Base-by-base conservation (phyloP, 2,888 invertebrate species). In the Sphaerophoria taeniata region DNA sequence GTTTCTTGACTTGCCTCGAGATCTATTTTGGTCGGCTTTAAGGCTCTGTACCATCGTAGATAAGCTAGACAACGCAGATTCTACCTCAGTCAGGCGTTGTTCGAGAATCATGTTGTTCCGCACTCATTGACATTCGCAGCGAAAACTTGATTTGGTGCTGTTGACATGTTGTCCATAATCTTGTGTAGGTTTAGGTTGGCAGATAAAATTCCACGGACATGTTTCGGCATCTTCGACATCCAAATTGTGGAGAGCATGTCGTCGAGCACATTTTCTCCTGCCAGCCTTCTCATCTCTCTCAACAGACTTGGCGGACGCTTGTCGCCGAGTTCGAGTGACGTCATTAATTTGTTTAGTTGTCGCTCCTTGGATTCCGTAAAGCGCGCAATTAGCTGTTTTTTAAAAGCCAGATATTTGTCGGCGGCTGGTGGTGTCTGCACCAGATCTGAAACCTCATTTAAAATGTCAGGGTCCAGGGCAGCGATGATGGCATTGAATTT, bases 171-270 rank as follows among this genome's bases (percentile, higher is more conserved):
- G 33, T 63, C 63, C 12, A 63, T 63, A 31, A 63, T 33, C n/a
- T 63, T 63, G 31, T 63, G 33, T 47, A 36, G 12, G 34, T 60
- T 33, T 31, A 47, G 47, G 16, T 31, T 53, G 7, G n/a, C 67
- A 36, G 53, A 76, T 3, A 69, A 16, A 16, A 75, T 58, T 24
- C 58, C 75, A 39, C 67, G 58, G 1, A 75, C 58, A 33, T 75
- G 33, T 11, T 31, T 75, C 0, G 65, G 74, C 49, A 65, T 14
- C 11, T 49, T 12, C n/a, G 56, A 5, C 56, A 74, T 65, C 74
- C 67, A 75, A 24, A 75, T n/a, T 3, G 74, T 75, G 11, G 39
- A 58, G 11, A 76, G 51, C 69, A 76, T 60, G 4, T 61, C 53
- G 34, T 76, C 70, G 4, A 60, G 69, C 5, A 69, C 16, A n/a